phyloP scores from a whole-genome alignment of 2,797 vertebrate genomes.

The Synaphobranchus kaupii region DNA sequence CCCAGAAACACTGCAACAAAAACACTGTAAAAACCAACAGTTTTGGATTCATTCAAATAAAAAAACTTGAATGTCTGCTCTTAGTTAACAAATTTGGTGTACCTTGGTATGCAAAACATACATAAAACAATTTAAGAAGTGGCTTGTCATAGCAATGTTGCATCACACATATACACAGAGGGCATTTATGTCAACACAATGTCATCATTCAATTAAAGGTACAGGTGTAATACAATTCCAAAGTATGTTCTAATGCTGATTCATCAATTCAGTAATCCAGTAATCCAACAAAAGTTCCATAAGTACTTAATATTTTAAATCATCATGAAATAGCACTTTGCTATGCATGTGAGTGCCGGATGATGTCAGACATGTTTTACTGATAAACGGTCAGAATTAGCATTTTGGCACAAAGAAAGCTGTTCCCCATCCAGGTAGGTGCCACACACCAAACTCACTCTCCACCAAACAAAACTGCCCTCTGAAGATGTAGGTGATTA shows the following conservation, averaged over 20 bases:
- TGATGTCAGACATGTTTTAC: not conserved
- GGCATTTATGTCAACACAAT: not conserved
- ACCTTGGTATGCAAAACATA: not conserved
- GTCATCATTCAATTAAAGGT: not conserved
- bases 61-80: not conserved
- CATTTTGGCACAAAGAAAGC: not conserved
- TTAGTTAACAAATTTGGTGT: not conserved
- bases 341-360: not conserved
- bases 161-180: not conserved
- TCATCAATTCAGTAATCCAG: not conserved
- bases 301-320: not conserved
- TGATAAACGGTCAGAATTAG: not conserved
- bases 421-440: not conserved
- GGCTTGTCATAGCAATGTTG: not conserved
- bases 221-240: not conserved
- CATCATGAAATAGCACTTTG: not conserved
- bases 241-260: not conserved
- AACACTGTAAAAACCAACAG: not conserved
- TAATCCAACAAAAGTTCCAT: not conserved
- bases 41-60: not conserved
- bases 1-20: not conserved
- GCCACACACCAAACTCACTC: not conserved
- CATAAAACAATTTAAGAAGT: not conserved
- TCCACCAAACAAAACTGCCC: not conserved
- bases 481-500: not conserved